A percentile compares a stretch with the other conserved stretches of the same genome.
Conservation (phyloP, 92 coral and sea anemone genomes). For the Bergia puertoricense region DNA sequence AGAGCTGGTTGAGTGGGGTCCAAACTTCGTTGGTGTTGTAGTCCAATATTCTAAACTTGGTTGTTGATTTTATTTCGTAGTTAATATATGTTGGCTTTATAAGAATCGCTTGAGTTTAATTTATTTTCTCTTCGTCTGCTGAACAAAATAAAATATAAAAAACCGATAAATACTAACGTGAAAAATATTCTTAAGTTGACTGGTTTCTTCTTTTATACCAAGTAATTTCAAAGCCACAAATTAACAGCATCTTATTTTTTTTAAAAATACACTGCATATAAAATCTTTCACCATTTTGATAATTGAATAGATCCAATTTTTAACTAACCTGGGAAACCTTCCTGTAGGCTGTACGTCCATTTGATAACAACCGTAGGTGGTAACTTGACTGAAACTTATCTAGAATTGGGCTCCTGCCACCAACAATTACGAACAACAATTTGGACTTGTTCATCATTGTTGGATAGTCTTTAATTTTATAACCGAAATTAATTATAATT, state of each 20-base stretch:
- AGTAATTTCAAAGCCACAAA: background rate
- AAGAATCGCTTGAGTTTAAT: too few relatives aligned
- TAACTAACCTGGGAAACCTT: background rate
- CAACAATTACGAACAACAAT: conserved; percentile 7
- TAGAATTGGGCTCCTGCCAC: background rate
- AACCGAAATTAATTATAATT: conserved; percentile 4
- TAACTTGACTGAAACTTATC: background rate
- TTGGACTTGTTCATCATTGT: background rate
- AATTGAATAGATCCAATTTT: conserved; percentile 6
- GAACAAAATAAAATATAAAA: background rate
- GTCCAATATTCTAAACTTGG: too few relatives aligned
- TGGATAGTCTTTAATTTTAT: background rate
- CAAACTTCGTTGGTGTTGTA: too few relatives aligned
- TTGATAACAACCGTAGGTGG: background rate
- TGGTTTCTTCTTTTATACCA: background rate
- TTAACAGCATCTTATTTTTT: background rate
- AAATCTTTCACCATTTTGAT: background rate
- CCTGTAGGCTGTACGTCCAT: background rate
- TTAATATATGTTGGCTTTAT: too few relatives aligned
- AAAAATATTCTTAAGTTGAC: background rate
- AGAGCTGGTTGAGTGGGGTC: too few relatives aligned
- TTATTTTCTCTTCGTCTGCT: too few relatives aligned
- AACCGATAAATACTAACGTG: background rate
- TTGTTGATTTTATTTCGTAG: too few relatives aligned
- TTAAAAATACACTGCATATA: background rate